Evolutionary conservation across 2,797 vertebrate species (phyloP), one percentile per base, ranked within the genome.

Genomic region (Malacoctenus gilli): DNA sequence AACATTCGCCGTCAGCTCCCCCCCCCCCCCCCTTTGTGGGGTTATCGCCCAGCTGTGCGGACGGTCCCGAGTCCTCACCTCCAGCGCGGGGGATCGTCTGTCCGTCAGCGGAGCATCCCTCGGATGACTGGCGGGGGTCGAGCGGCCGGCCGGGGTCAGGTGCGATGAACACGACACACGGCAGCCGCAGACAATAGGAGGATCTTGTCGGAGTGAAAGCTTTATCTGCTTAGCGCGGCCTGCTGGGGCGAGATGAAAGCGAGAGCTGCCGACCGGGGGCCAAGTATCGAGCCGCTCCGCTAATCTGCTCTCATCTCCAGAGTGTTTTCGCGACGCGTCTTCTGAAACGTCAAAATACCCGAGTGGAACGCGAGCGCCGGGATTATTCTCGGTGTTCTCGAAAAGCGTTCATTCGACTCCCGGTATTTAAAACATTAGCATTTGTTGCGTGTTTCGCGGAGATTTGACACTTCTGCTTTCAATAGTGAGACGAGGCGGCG

Each of bases 111-210:
- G 21, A 23, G 8, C 19, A 2, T 44, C 59, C 31, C 77, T 67
- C 43, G 46, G 74, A 69, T 68, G 66, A 15, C 7, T 6, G 7
- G 5, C 22, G 1, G 30, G 30, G 76, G 71, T 79, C 63, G 80
- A 39, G 50, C 58, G 47, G 61, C 13, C 23, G n/a, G 7, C 0
- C 19, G 2, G 31, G 77, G 75, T 83, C 49, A 59, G 52, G 54
- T 65, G 72, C 3, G 35, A 77, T 62, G 72, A 54, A 80, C 82
- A 79, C 61, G 66, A 72, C 54, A n/a, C 66, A 69, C 25, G 14
- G 35, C 35, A 25, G 44, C 41, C 35, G 1, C 31, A 72, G 19
- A 88, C 82, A 85, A 83, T 72, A 44, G 77, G 39, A 75, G 77
- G 61, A 72, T 75, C 52, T 72, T n/a, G 67, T 43, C 32, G 39